phyloP scores from a whole-genome alignment of 2,888 invertebrate genomes.

The Dryomyza anilis region DNA sequence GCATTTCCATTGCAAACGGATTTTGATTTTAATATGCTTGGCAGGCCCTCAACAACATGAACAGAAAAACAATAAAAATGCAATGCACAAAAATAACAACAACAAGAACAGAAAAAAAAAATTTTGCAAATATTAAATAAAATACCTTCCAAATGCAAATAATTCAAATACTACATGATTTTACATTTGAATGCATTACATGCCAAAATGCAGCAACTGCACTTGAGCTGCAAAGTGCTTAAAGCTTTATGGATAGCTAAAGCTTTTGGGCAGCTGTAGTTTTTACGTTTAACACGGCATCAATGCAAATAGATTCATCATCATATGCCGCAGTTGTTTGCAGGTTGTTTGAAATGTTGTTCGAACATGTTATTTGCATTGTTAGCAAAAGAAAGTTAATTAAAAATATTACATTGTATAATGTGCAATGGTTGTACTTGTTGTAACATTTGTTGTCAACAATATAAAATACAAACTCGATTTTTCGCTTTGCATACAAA shows the following conservation, averaged over 20 bases:
- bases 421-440: too few relatives aligned
- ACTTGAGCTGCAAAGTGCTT: too few relatives aligned
- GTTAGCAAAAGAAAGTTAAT: not conserved
- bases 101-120: not conserved
- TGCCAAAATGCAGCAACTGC: not conserved
- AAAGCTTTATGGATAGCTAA: too few relatives aligned
- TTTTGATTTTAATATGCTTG: constrained; percentile 6
- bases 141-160: too few relatives aligned
- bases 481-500: not conserved
- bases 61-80: constrained; percentile 8
- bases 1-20: constrained; percentile 13
- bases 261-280: too few relatives aligned
- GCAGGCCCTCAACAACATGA: constrained; percentile 10
- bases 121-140: not conserved
- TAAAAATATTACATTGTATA: not conserved
- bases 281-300: too few relatives aligned
- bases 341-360: too few relatives aligned
- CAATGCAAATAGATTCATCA: not conserved
- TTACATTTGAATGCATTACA: constrained; percentile 4
- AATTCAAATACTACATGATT: not conserved
- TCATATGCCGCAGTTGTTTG: too few relatives aligned
- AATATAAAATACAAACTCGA: not conserved
- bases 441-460: not conserved
- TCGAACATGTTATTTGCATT: too few relatives aligned
- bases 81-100: not conserved